These are phyloP conservation scores for Seira musarum DNA, from an alignment of 2,888 invertebrate genomes.

Conservation along the genomic window DNA sequence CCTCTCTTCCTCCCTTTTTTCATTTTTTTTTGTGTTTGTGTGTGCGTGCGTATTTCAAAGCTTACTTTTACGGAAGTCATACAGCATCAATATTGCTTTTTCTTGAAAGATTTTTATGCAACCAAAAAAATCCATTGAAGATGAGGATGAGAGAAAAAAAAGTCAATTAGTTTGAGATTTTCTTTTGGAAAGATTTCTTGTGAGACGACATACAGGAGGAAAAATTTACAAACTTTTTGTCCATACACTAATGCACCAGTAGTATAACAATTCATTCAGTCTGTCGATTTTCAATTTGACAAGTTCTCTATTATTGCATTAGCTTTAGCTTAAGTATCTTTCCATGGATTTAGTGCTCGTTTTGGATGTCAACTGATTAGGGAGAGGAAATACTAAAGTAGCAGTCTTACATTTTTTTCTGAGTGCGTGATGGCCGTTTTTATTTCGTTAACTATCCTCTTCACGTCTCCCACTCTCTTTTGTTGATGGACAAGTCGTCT, in stretches of 20 bases:
- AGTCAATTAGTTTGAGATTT: too few relatives aligned
- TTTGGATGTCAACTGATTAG: background rate
- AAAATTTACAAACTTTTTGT: too few relatives aligned
- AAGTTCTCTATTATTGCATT: slow-evolving; percentile 36
- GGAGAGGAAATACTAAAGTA: slow-evolving; percentile 44
- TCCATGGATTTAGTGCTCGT: background rate
- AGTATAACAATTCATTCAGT: background rate
- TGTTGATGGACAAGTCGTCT: slow-evolving; percentile 64
- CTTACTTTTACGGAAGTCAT: slow-evolving; percentile 4
- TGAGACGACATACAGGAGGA: too few relatives aligned
- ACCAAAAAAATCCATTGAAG: background rate
- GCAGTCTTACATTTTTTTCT: slow-evolving; percentile 26
- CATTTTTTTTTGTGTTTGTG: background rate
- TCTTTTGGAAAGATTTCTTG: too few relatives aligned
- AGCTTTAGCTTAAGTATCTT: slow-evolving; percentile 6
- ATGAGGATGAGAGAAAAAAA: too few relatives aligned
- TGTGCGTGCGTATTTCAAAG: slow-evolving; percentile 4
- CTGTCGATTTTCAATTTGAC: slow-evolving; percentile 37
- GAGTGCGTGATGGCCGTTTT: slow-evolving; percentile 40
- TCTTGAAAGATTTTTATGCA: slow-evolving; percentile 6
- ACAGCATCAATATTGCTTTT: background rate
- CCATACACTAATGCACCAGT: background rate
- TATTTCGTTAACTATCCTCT: slow-evolving; percentile 58
- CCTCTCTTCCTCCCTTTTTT: background rate
- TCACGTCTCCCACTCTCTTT: slow-evolving; percentile 44